Evolutionary conservation across 2,113 vertebrate species (phyloP), one percentile per base, ranked within the genome.

Genomic region (Alligator sinensis): DNA sequence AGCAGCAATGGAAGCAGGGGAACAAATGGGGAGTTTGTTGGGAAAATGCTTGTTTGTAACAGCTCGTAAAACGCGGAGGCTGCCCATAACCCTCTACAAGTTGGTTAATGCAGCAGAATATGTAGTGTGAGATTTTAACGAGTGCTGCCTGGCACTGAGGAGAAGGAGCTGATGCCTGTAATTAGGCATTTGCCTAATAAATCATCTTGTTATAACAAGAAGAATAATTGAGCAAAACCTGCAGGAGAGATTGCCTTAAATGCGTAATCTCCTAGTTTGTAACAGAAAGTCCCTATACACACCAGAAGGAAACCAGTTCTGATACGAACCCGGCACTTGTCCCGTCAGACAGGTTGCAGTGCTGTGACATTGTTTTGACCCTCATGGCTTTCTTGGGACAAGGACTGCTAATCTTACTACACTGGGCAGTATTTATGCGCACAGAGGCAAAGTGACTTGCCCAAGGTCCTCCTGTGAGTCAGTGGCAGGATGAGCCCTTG

Each of bases 31-130:
- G 78, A 9, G 14, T 5, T 85, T 12, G 16, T 22, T 27, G 59
- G 54, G 77, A 85, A 82, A 79, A 34, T 34, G 47, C 18, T 85
- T 86, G 59, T 94, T 93, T 96, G 93, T 68, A 88, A 89, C 89
- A 93, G 90, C 77, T 91, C 3, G 13, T 91, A 88, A 96, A 97
- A 92, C 25, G 80, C 68, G 76, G 76, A 93, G 96, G 78, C 66
- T 83, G 85, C 61, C 74, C 64, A 21, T 76, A 68, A 91, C 34
- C 81, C 80, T 84, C 92, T 92, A 70, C 85, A 79, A 0, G 1
- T 17, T 92, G 94, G 83, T 90, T 97, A 95, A 96, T 93, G 93
- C 96, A 91, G 94, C 91, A 92, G 94, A 93, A 93, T 92, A 77
- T 91, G 94, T 93, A 88, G 83, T 90, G 96, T 86, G 0, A 27